Conservation (phyloP, 1,140 invertebrate genomes). For the Drosophila melanica region DNA sequence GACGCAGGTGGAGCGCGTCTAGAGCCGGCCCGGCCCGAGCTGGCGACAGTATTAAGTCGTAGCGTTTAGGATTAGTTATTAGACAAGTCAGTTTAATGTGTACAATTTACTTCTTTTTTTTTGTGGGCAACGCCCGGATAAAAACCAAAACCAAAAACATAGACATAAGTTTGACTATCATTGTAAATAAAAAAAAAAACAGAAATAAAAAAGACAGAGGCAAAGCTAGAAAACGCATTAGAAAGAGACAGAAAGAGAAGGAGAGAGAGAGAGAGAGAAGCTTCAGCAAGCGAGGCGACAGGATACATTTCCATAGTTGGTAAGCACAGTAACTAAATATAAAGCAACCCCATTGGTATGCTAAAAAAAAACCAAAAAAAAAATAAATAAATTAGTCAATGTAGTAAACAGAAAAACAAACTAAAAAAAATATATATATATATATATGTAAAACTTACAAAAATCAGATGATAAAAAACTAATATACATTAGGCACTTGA, state of each 20-base stretch:
- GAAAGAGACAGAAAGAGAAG: not conserved
- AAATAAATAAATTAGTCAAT: slow-evolving; percentile 53
- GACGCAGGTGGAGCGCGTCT: slow-evolving; percentile 64
- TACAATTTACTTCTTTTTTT: slow-evolving; percentile 40
- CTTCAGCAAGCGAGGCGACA: slow-evolving; percentile 10
- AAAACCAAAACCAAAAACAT: slow-evolving; percentile 20
- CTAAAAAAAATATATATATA: not conserved
- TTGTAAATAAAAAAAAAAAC: slow-evolving; percentile 29
- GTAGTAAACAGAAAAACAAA: slow-evolving; percentile 31
- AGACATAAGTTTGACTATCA: slow-evolving; percentile 54
- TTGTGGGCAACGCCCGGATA: slow-evolving; percentile 17
- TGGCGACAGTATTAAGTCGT: slow-evolving; percentile 41
- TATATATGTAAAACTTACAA: slow-evolving; percentile 1
- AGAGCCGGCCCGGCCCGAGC: slow-evolving; percentile 18
- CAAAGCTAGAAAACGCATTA: not conserved
- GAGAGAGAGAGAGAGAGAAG: not conserved
- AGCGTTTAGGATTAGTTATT: slow-evolving; percentile 37
- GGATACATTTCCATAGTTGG: slow-evolving; percentile 65
- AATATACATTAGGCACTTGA: slow-evolving; percentile 40
- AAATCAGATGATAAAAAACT: slow-evolving; percentile 16
- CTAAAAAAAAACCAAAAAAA: slow-evolving; percentile 1
- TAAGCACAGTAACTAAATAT: slow-evolving; percentile 55
- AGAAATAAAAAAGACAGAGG: not conserved
- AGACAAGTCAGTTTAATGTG: slow-evolving; percentile 24
- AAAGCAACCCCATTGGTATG: slow-evolving; percentile 24